phyloP scores from a whole-genome alignment of 2,113 vertebrate genomes.

The Lophius piscatorius region DNA sequence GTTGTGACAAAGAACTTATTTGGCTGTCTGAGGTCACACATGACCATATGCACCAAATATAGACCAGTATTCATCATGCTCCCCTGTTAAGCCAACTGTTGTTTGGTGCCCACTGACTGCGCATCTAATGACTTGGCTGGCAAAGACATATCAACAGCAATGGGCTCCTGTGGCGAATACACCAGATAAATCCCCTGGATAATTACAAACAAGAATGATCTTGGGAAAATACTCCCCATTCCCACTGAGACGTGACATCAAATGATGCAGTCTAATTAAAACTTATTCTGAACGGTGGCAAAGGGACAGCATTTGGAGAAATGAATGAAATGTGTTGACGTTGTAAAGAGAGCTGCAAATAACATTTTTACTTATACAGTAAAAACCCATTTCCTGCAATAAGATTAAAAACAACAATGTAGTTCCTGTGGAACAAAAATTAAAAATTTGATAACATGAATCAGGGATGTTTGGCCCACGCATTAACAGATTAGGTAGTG shows the following conservation, averaged over 20 bases:
- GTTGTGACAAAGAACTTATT: conserved; percentile 10
- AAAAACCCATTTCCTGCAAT: too few species aligned
- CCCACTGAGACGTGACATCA: conserved; percentile 69
- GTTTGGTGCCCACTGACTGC: conserved; percentile 70
- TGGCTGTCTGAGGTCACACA: conserved; percentile 38
- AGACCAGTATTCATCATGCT: conserved; percentile 53
- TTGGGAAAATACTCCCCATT: conserved; percentile 71
- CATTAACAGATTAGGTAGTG: too few species aligned
- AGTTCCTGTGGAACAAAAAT: too few species aligned
- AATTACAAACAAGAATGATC: conserved; percentile 75
- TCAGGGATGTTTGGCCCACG: too few species aligned
- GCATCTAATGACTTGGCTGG: conserved; percentile 77
- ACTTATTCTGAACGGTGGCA: conserved; percentile 34
- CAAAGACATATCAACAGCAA: conserved; percentile 67
- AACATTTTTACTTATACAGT: too few species aligned
- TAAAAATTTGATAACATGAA: too few species aligned
- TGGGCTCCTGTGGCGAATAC: conserved; percentile 64
- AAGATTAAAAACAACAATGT: too few species aligned
- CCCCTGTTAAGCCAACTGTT: conserved; percentile 63
- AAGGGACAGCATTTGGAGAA: conserved; percentile 11
- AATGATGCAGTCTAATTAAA: conserved; percentile 72
- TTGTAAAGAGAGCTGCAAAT: not conserved
- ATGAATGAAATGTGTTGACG: conserved; percentile 28
- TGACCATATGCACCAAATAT: conserved; percentile 41
- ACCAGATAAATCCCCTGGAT: conserved; percentile 75